phyloP scores from a whole-genome alignment of 2,797 vertebrate genomes.

The Acrocephalus scirpaceus region DNA sequence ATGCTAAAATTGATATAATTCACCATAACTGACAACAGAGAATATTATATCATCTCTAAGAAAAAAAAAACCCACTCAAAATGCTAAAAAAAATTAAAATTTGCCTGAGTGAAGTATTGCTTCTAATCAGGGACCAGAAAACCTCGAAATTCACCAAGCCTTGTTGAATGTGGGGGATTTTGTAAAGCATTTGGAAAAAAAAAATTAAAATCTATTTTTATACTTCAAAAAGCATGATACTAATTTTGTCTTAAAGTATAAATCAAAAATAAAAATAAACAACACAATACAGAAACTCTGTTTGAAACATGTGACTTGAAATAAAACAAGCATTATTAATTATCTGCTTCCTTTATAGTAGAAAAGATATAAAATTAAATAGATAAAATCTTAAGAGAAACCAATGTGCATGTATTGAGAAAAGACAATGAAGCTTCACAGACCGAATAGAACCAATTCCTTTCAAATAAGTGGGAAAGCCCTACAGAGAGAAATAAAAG shows the following conservation, averaged over 20 bases:
- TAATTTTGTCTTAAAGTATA: not conserved
- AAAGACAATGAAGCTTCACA: conserved; percentile 31
- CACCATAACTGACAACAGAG: conserved; percentile 5
- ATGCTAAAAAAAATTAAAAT: not conserved
- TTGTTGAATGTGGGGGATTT: not conserved
- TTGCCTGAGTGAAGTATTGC: not conserved
- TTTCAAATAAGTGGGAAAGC: conserved; percentile 58
- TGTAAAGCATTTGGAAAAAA: not conserved
- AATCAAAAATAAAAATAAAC: conserved; percentile 12
- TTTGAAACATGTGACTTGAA: not conserved
- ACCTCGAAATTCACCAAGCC: not conserved
- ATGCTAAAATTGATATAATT: conserved; percentile 49
- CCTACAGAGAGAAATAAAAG: conserved; percentile 74
- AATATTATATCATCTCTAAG: conserved; percentile 9
- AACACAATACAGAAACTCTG: not conserved
- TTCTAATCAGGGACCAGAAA: not conserved
- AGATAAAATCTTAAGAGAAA: conserved; percentile 28
- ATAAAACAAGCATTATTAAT: conserved; percentile 47
- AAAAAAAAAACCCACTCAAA: not conserved
- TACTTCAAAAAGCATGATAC: not conserved
- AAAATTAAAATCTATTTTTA: not conserved
- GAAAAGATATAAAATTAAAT: conserved; percentile 10
- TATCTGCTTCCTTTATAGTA: not conserved
- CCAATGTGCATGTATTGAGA: not conserved
- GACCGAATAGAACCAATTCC: conserved; percentile 51